Conservation (phyloP, 2,113 vertebrate genomes). For the Micromys minutus region DNA sequence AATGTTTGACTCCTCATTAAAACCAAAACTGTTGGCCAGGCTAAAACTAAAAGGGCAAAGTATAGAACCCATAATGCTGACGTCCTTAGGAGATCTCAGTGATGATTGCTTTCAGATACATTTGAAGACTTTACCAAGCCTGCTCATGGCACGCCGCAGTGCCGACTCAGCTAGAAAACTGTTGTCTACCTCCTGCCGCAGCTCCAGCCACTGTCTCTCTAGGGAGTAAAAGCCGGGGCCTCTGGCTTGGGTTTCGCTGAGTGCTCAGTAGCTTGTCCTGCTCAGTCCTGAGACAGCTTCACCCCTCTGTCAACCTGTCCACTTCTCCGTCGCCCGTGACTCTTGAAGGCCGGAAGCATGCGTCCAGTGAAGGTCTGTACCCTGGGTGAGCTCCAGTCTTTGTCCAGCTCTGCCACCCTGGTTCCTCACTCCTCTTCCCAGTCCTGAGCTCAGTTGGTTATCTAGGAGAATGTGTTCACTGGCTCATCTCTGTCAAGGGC, state of each 20-base stretch:
- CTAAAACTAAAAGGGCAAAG: not conserved
- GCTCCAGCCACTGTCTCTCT: not conserved
- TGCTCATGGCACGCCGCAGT: not conserved
- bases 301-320: not conserved
- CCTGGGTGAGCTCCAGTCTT: constrained; percentile 87
- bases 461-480: constrained; percentile 76
- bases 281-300: not conserved
- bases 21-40: not conserved
- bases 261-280: not conserved
- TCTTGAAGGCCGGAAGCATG: not conserved
- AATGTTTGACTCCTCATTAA: not conserved
- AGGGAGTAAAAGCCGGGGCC: not conserved
- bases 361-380: constrained; percentile 93
- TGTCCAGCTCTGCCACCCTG: constrained; percentile 88
- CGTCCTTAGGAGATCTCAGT: not conserved
- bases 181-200: not conserved
- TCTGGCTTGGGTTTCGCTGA: not conserved
- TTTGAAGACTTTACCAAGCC: not conserved
- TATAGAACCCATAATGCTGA: not conserved
- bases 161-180: not conserved
- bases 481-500: accelerated
- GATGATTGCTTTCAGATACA: not conserved
- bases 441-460: constrained; percentile 92
- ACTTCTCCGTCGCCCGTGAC: not conserved
- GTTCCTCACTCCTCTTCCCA: constrained; percentile 96